These are phyloP conservation scores for Arion vulgaris DNA, from an alignment of 1,140 invertebrate genomes.

Conservation along the genomic window DNA sequence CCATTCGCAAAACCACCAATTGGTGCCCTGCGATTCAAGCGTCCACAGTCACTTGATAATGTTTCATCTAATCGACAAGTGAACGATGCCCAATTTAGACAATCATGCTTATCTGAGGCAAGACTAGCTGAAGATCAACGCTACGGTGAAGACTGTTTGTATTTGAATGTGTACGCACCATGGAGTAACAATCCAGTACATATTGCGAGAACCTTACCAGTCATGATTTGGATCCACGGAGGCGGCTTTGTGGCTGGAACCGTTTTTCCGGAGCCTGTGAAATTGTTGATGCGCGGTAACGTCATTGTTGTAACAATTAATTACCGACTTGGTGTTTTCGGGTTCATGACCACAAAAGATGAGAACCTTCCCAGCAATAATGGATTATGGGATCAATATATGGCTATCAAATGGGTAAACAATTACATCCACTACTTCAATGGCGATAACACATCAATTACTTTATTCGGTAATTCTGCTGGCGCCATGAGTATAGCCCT, in stretches of 20 bases:
- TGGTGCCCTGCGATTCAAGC: constrained; percentile 6
- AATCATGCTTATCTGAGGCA: constrained; percentile 19
- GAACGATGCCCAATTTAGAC: background rate
- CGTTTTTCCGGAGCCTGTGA: constrained; percentile 29
- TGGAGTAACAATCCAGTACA: background rate
- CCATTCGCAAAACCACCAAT: constrained; percentile 33
- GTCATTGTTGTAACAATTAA: constrained; percentile 46
- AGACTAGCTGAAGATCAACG: background rate
- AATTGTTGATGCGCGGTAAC: constrained; percentile 25
- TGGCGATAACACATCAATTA: constrained; percentile 88
- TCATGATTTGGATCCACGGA: constrained; percentile 52
- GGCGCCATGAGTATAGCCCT: constrained; percentile 77
- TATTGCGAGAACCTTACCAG: background rate
- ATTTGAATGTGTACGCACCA: constrained; percentile 47
- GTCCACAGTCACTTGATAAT: constrained; percentile 9
- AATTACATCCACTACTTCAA: constrained; percentile 92
- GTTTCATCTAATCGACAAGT: background rate
- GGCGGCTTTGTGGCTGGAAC: constrained; percentile 43
- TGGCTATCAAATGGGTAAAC: constrained; percentile 77
- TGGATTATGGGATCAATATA: constrained; percentile 90
- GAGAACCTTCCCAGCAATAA: constrained; percentile 94
- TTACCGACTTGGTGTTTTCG: constrained; percentile 71
- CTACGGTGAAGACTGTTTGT: constrained; percentile 46
- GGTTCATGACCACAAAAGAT: constrained; percentile 92
- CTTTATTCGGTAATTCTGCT: constrained; percentile 93